Evolutionary conservation across 2,113 vertebrate genomes (phyloP), one percentile per base, ranked within the genome.

Genomic region (Myotis yumanensis): DNA sequence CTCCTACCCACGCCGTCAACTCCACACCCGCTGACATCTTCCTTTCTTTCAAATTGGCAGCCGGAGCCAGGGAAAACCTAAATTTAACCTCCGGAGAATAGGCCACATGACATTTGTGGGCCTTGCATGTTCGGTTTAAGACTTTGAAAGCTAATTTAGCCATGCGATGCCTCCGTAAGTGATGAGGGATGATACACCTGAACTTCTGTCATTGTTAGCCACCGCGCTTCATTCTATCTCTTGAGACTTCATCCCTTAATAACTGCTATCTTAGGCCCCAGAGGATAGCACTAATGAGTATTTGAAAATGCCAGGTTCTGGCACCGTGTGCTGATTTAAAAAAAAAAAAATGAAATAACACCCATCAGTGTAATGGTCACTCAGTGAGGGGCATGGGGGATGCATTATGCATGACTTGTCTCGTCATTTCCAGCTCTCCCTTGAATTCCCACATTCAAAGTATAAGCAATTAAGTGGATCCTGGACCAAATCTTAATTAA

Each of bases 81-180:
- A 98, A 98, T 98, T 98, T 98, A 98, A 98, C 98, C 98, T 98
- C 98, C 91, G 54, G 98, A 98, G 98, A 96, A 97, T 98, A 98
- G 95, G 96, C 97, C 97, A 97, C 93, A 97, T 98, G 98, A 98
- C 97, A 98, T 96, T 91, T 94, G 96, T 96, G 98, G 97, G 97
- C 91, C 97, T 98, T 98, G 95, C 97, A 97, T 98, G 98, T 97
- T 98, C 97, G 64, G 95, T 95, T 97, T 98, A 98, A 98, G 97
- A 95, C 97, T 98, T 98, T 97, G 98, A 98, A 98, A 98, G 98
- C 98, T 98, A 98, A 98, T 98, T 98, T 98, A 98, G 97, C 97
- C 94, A 92, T 95, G 97, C 88, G 84, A 86, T 96, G 91, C 96
- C 97, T 98, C 95, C n/a, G 30, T 97, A 95, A 97, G 96, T 95